Base-by-base conservation (phyloP, 2,888 invertebrate species). In the Andrena praecox region DNA sequence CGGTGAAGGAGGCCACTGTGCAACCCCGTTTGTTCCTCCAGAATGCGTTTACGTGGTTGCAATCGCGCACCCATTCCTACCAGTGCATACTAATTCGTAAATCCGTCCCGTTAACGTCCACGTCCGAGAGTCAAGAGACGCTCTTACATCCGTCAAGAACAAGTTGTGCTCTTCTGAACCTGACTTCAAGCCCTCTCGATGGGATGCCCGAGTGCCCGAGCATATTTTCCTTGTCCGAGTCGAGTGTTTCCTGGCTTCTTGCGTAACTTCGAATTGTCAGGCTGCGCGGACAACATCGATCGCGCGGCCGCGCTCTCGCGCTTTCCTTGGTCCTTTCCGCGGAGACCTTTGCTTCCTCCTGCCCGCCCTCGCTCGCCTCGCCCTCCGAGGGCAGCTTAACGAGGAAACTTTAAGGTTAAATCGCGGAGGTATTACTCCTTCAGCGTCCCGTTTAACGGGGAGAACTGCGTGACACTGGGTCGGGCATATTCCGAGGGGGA, bases 21-120 rank as follows among this genome's bases (percentile, higher is more conserved):
- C 48, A 7, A 42, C 60, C 56, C 48, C 50, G 81, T 77, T 64
- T 70, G 64, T 69, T 70, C 56, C 66, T 79, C 80, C 78, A 81
- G 84, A 79, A 80, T 86, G 84, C 87, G 89, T 89, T 89, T 84
- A 84, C 82, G 80, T 84, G 88, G 82, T 86, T 71, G 77, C 67
- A 73, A 80, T 77, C 76, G 68, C 80, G 84, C 78, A 62, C 80
- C 68, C 54, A 54, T 85, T 84, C 85, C 82, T 75, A 69, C 64
- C 80, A 85, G 85, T 77, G 87, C 84, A 84, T 89, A 89, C 88
- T 90, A 90, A 91, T 90, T 90, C 87, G 85, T 76, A 83, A 86
- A 89, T 90, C 82, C 82, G 86, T 85, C 82, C 80, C 77, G 84
- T 20, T 54, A 54, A 54, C 54, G 54, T 54, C 54, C 56, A 63